Percentiles rank a stretch among this genome's conserved stretches.
phyloP scores from a whole-genome alignment of 2,888 invertebrate species.

The Strigamia transsilvanica region DNA sequence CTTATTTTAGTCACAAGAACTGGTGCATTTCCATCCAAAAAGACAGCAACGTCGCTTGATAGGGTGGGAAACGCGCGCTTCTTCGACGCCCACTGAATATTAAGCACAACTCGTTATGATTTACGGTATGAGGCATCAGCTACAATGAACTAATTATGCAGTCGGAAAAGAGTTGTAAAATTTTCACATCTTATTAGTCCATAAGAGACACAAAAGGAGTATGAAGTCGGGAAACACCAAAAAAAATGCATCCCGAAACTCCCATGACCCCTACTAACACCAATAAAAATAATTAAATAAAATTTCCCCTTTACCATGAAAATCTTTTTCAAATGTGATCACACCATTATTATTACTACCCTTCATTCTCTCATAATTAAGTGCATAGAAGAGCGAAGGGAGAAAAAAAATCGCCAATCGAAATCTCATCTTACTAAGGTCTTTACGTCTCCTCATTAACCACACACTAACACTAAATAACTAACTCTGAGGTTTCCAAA shows the following conservation, averaged over 20 bases:
- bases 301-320: not conserved
- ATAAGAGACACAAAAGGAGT: not conserved
- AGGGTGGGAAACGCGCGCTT: slow-evolving; percentile 9
- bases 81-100: slow-evolving; percentile 40
- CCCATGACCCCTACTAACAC: not conserved
- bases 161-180: slow-evolving; percentile 42
- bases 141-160: slow-evolving; percentile 42
- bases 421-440: slow-evolving; percentile 19
- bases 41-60: slow-evolving; percentile 29
- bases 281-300: not conserved
- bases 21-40: slow-evolving; percentile 5
- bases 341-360: not conserved
- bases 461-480: slow-evolving; percentile 42
- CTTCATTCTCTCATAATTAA: not conserved
- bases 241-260: not conserved
- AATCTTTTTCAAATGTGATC: not conserved
- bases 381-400: not conserved
- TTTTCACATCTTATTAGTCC: not conserved
- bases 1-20: slow-evolving; percentile 29
- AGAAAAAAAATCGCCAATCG: slow-evolving; percentile 18
- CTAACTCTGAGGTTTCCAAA: slow-evolving; percentile 33
- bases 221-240: not conserved
- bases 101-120: slow-evolving; percentile 33
- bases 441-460: slow-evolving; percentile 36
- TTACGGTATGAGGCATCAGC: slow-evolving; percentile 2